Evolutionary conservation across 2,888 invertebrate species (phyloP).

Genomic region (Mythimna ferrago): DNA sequence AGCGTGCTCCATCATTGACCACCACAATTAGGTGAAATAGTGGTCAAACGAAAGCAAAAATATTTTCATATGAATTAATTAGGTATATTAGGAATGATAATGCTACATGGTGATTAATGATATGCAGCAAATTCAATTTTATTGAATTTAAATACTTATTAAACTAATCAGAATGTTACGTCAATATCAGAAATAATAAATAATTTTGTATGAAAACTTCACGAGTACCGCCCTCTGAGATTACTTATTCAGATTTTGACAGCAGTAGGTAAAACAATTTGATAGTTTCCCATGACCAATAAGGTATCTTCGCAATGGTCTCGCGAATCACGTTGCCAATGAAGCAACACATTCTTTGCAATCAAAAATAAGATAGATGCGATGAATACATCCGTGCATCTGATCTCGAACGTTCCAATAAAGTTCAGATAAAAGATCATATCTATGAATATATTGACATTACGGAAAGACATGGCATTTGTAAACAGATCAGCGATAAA

Average conservation of each 20-base stretch:
- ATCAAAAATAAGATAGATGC: constrained; percentile 58
- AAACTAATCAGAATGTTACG: not conserved
- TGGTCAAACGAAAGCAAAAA: not conserved
- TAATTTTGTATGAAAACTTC: constrained; percentile 16
- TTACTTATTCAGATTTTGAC: constrained; percentile 61
- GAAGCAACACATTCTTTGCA: constrained; percentile 67
- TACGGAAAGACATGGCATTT: constrained; percentile 48
- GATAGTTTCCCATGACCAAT: constrained; percentile 77
- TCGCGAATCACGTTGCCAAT: constrained; percentile 67
- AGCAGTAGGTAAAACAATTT: constrained; percentile 41
- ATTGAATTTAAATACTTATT: too few species aligned
- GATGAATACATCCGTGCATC: constrained; percentile 43
- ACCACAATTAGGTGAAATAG: too few species aligned
- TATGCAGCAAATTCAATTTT: not conserved
- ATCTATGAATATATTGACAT: constrained; percentile 53
- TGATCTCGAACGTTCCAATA: constrained; percentile 53
- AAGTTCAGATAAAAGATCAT: constrained; percentile 46
- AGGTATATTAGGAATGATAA: not conserved
- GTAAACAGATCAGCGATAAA: constrained; percentile 33
- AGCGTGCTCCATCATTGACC: too few species aligned
- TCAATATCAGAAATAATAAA: not conserved
- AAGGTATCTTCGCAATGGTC: constrained; percentile 66
- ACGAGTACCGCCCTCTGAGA: constrained; percentile 23
- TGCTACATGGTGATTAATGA: not conserved
- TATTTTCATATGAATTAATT: not conserved